Evolutionary conservation across 2,797 vertebrate species (phyloP).

Genomic region (Hippopotamyrus pictus): DNA sequence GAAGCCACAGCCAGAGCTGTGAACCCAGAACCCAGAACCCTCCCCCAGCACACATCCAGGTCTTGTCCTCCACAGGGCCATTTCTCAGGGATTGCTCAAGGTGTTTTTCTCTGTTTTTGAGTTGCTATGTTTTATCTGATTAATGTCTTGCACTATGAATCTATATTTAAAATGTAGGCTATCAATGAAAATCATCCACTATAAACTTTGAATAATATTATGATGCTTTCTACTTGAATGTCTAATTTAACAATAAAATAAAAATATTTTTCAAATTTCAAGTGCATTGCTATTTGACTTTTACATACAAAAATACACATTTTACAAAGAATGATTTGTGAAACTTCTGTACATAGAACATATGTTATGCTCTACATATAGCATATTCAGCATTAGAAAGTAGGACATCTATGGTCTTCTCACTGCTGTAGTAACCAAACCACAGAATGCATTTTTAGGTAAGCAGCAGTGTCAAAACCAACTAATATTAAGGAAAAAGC

Average conservation of each 20-base stretch:
- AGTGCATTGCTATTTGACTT: no score
- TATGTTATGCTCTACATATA: not conserved
- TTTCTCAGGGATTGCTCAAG: not conserved
- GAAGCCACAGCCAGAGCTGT: not conserved
- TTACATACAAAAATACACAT: not conserved
- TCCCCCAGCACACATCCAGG: not conserved
- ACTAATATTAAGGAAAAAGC: not conserved
- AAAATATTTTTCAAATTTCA: not conserved
- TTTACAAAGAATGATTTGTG: not conserved
- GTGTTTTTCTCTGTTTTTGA: not conserved
- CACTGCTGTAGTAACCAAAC: not conserved
- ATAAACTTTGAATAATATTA: not conserved
- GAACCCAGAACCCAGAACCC: not conserved
- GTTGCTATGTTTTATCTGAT: not conserved
- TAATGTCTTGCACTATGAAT: not conserved
- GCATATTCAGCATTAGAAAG: not conserved
- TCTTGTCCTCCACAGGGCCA: not conserved
- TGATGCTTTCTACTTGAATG: not conserved
- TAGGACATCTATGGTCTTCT: not conserved
- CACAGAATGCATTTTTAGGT: not conserved
- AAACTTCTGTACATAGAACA: not conserved
- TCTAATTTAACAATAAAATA: not conserved
- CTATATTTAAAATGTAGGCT: not conserved
- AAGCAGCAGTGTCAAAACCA: not conserved
- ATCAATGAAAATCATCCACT: not conserved